Evolutionary conservation across 2,888 invertebrate genomes (phyloP).

Genomic region (Agonopterix alstromeriana): DNA sequence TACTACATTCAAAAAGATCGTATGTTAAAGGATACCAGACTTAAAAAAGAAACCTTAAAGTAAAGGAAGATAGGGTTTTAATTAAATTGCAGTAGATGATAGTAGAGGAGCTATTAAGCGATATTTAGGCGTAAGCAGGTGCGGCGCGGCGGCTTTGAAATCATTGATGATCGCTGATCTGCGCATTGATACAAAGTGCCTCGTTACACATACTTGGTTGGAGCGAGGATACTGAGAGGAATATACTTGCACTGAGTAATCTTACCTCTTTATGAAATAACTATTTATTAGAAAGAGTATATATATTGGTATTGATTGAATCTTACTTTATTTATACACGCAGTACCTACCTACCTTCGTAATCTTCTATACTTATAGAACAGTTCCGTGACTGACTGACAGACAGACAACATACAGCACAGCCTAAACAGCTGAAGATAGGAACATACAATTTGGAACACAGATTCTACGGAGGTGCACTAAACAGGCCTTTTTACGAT

Average conservation of each 20-base stretch:
- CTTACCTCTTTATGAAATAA: too few species aligned
- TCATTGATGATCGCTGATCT: slow-evolving; percentile 44
- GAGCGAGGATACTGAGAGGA: slow-evolving; percentile 6
- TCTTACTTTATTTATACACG: too few species aligned
- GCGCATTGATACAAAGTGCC: slow-evolving; percentile 60
- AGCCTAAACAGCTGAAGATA: too few species aligned
- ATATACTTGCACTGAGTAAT: background rate
- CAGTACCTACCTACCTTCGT: too few species aligned
- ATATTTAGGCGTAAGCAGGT: slow-evolving; percentile 60
- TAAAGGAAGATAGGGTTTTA: slow-evolving; percentile 10
- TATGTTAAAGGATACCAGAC: slow-evolving; percentile 8
- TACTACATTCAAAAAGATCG: slow-evolving; percentile 19
- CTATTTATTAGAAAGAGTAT: too few species aligned
- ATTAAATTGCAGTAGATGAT: slow-evolving; percentile 7
- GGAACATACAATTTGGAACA: too few species aligned
- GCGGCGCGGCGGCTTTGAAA: slow-evolving; percentile 59
- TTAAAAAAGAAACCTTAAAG: slow-evolving; percentile 10
- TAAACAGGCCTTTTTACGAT: too few species aligned
- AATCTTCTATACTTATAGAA: too few species aligned
- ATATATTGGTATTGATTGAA: too few species aligned
- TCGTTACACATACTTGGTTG: slow-evolving; percentile 37
- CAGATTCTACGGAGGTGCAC: too few species aligned
- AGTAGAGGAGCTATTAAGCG: slow-evolving; percentile 40
- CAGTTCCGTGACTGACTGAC: too few species aligned
- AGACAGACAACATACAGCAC: too few species aligned